Conservation (phyloP, 1,140 invertebrate species). For the Drosophila busckii region DNA sequence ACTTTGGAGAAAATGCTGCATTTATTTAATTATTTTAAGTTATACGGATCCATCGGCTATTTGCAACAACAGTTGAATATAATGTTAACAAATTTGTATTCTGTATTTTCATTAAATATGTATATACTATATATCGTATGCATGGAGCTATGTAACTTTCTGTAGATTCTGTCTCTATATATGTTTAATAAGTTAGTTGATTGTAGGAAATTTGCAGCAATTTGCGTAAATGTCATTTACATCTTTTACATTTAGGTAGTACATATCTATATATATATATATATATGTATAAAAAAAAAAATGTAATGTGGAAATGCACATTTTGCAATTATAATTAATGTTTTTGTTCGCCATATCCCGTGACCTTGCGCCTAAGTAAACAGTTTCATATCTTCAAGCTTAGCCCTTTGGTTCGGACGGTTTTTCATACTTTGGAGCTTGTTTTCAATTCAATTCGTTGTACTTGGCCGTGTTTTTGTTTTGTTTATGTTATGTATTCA, state of each 20-base stretch:
- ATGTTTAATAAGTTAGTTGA: constrained; percentile 32
- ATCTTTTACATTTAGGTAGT: constrained; percentile 3
- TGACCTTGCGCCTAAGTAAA: too few relatives aligned
- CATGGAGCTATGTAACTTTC: constrained; percentile 39
- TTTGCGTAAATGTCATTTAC: constrained; percentile 31
- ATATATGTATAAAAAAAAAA: constrained; percentile 2
- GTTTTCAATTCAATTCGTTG: constrained; percentile 44
- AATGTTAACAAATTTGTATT: constrained; percentile 35
- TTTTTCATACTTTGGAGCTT: neutral
- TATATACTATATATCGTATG: constrained; percentile 8
- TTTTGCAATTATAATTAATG: too few relatives aligned
- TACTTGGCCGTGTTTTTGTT: constrained; percentile 38
- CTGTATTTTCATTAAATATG: constrained; percentile 7
- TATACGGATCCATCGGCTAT: constrained; percentile 7
- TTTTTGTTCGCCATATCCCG: too few relatives aligned
- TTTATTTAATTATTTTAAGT: constrained; percentile 8
- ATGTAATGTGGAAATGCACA: too few relatives aligned
- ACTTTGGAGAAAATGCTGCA: constrained; percentile 5
- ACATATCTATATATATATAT: neutral
- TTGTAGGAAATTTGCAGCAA: constrained; percentile 58
- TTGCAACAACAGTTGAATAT: constrained; percentile 47
- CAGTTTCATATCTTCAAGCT: neutral
- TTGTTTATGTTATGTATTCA: constrained; percentile 4
- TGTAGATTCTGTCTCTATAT: constrained; percentile 13
- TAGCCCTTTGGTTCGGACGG: neutral